Percentiles rank a stretch among this genome's conserved stretches.
phyloP scores from a whole-genome alignment of 2,888 invertebrate species.

The Polietes domitor region DNA sequence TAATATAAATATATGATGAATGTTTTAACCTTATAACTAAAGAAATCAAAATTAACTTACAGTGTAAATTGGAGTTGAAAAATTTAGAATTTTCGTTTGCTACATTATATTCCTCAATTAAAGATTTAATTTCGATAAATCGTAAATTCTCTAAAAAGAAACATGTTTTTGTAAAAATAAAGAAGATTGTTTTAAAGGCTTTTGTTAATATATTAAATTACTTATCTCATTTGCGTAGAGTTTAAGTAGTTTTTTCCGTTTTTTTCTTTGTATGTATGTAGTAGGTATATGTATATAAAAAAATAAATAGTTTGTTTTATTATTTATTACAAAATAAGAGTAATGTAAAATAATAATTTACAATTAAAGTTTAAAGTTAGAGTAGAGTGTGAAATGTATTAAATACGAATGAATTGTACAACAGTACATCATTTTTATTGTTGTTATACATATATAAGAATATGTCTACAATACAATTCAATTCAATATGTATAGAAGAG shows the following conservation, averaged over 20 bases:
- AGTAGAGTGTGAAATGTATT: conserved; percentile 22
- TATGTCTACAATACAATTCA: not conserved
- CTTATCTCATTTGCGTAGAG: not conserved
- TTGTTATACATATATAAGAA: conserved; percentile 1
- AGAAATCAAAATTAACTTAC: conserved; percentile 19
- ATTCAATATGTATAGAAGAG: conserved; percentile 10
- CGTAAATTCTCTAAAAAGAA: conserved; percentile 6
- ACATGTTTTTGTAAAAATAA: not conserved
- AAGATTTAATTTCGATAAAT: not conserved
- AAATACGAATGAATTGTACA: conserved; percentile 25
- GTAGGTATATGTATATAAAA: not conserved
- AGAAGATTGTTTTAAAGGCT: not conserved
- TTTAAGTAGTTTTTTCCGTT: conserved; percentile 5
- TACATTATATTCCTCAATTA: conserved; percentile 2
- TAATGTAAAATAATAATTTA: conserved; percentile 12
- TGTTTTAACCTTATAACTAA: conserved; percentile 1
- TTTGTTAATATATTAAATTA: conserved; percentile 6
- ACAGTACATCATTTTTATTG: conserved; percentile 25
- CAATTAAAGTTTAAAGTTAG: not conserved
- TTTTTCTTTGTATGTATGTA: not conserved
- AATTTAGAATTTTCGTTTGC: conserved; percentile 52
- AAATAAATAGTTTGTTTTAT: conserved; percentile 22
- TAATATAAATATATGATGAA: conserved; percentile 7
- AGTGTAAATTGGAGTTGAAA: conserved; percentile 44
- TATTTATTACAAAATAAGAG: conserved; percentile 23